These are phyloP conservation scores for Drosophila rufa DNA, from an alignment of 1,140 invertebrate genomes.

Conservation along the genomic window DNA sequence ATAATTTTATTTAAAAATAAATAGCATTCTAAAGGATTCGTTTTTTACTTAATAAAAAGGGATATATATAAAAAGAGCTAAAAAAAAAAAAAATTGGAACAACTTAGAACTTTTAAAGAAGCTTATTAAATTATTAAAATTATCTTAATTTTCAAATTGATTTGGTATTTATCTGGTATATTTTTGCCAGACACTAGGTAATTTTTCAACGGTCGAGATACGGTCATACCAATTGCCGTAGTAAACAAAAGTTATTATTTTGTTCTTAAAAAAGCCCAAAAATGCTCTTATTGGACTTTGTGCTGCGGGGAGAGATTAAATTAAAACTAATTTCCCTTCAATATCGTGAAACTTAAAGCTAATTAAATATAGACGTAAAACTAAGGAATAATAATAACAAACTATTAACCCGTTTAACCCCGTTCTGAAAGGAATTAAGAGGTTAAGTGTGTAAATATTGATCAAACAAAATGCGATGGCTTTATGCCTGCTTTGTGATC, in stretches of 20 bases:
- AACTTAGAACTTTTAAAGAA: no score
- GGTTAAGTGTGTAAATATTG: neutral
- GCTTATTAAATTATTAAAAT: neutral
- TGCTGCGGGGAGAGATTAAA: neutral
- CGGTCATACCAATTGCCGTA: neutral
- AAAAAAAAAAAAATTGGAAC: no score
- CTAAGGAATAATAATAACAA: neutral
- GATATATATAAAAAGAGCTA: no score
- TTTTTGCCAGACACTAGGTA: neutral
- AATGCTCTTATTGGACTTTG: neutral
- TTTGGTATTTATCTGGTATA: neutral
- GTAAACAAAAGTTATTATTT: neutral
- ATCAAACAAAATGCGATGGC: constrained; percentile 52
- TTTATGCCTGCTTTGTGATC: constrained; percentile 74
- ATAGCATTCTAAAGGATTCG: neutral
- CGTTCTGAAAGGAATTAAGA: neutral
- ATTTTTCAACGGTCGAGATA: neutral
- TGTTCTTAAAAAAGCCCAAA: neutral
- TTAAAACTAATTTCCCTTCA: neutral
- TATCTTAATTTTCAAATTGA: neutral
- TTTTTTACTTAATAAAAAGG: no score
- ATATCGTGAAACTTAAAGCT: neutral
- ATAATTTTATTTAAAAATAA: neutral
- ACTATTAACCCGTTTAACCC: neutral
- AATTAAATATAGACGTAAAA: neutral